Evolutionary conservation across 2,113 vertebrate genomes (phyloP).

Genomic region (Calcarius ornatus): DNA sequence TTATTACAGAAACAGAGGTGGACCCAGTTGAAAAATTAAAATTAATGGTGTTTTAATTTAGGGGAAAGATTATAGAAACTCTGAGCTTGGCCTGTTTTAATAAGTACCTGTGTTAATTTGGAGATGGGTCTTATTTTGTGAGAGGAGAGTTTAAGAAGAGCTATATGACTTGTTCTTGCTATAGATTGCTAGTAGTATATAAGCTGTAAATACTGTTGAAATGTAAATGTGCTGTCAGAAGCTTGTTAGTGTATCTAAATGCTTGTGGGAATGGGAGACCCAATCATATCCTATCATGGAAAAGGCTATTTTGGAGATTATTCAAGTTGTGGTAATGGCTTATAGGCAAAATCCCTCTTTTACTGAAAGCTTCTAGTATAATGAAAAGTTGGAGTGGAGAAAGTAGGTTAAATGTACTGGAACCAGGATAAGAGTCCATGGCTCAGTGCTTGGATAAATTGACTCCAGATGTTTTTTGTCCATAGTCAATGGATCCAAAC

Average conservation of each 20-base stretch:
- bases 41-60: neutral
- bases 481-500: neutral
- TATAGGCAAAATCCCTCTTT: neutral
- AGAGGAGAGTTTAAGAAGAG: neutral
- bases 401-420: neutral
- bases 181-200: neutral
- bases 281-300: neutral
- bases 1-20: neutral
- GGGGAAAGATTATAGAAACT: neutral
- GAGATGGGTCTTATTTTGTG: neutral
- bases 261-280: neutral
- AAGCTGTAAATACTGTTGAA: constrained; percentile 4
- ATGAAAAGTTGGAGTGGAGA: neutral
- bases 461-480: constrained; percentile 18
- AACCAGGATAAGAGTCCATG: neutral
- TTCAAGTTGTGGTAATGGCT: neutral
- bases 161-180: neutral
- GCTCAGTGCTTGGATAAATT: neutral
- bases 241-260: neutral
- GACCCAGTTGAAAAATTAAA: neutral
- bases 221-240: neutral
- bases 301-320: neutral
- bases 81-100: neutral
- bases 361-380: constrained; percentile 12
- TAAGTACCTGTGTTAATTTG: neutral